Evolutionary conservation across 2,888 invertebrate genomes (phyloP), one percentile per base, ranked within the genome.

Genomic region (Heliothis peltigera): DNA sequence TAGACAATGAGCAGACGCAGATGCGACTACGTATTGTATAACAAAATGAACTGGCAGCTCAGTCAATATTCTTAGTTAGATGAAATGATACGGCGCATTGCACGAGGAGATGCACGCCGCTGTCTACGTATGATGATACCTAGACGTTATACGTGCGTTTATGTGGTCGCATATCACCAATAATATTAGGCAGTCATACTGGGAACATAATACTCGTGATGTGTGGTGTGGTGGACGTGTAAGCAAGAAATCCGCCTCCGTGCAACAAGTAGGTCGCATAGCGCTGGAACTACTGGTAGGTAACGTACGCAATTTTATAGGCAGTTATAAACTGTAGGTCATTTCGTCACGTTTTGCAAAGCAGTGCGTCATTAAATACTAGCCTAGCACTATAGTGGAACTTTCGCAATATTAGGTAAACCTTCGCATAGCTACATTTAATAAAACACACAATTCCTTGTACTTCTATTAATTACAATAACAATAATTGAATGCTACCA

Each of bases 391-490:
- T 48, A 25, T 22, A 17, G 47, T 35, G 17, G 39, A 39, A 49
- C 19, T 59, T 62, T 77, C 55, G 70, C 72, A 53, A 48, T 46
- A 48, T 46, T 22, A 42, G 47, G 46, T 56, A 56, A 62, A 64
- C 22, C 43, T 66, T 67, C 73, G 81, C 79, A 51, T 5, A 53
- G 48, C 42, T 49, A 28, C 47, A 15, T 5, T 32, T 22, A 81
- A 79, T 80, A 10, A 86, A 82, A 84, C 75, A 71, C 18, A 39
- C 10, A 18, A 32, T 54, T 73, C 57, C 47, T 73, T 79, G 67
- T 77, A 77, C 64, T 70, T 86, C 82, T 83, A 85, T 81, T 86
- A 53, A 72, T 79, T 62, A 78, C 66, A 81, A 82, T 81, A 86
- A 78, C 66, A 81, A 82, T 81, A 86, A 81, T 80, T 81, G 76